Evolutionary conservation across 2,888 invertebrate species (phyloP).

Genomic region (Drosophila affinis): DNA sequence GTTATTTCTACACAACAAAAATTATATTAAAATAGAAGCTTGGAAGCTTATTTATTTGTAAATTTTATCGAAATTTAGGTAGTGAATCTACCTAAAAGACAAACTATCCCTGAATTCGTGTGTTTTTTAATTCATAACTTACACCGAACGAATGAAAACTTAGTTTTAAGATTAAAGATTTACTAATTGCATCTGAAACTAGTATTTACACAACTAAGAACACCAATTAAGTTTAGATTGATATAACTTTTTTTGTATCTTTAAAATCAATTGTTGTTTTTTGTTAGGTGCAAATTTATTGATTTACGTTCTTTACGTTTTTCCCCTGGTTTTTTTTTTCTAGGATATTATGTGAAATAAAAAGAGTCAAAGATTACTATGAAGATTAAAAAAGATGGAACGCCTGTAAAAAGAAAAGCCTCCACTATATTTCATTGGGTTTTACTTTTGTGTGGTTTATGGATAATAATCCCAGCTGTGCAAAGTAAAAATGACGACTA

Average conservation of each 20-base stretch:
- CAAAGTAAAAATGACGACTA: slow-evolving; percentile 43
- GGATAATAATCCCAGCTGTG: slow-evolving; percentile 52
- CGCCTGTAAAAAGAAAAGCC: slow-evolving; percentile 59
- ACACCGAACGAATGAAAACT: neutral
- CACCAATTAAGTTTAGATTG: neutral
- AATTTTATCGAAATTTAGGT: no score
- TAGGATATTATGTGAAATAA: slow-evolving; percentile 72
- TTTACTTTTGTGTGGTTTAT: slow-evolving; percentile 52
- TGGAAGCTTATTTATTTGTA: no score
- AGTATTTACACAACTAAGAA: neutral
- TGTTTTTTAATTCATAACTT: no score
- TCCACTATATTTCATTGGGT: slow-evolving; percentile 58
- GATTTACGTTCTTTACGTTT: slow-evolving; percentile 21
- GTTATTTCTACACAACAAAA: no score
- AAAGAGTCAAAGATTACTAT: slow-evolving; percentile 68
- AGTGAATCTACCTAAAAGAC: no score
- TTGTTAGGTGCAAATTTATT: neutral
- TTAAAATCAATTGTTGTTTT: neutral
- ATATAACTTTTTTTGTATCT: neutral
- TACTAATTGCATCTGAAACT: neutral
- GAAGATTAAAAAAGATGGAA: slow-evolving; percentile 74
- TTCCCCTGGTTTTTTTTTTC: slow-evolving; percentile 42
- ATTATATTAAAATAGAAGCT: no score
- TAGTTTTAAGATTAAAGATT: neutral
- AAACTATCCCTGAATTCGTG: no score